Percentiles rank a stretch among this genome's conserved stretches.
Evolutionary conservation across 2,888 invertebrate species (phyloP).

Genomic region (Chaetogeoica ovagalla): DNA sequence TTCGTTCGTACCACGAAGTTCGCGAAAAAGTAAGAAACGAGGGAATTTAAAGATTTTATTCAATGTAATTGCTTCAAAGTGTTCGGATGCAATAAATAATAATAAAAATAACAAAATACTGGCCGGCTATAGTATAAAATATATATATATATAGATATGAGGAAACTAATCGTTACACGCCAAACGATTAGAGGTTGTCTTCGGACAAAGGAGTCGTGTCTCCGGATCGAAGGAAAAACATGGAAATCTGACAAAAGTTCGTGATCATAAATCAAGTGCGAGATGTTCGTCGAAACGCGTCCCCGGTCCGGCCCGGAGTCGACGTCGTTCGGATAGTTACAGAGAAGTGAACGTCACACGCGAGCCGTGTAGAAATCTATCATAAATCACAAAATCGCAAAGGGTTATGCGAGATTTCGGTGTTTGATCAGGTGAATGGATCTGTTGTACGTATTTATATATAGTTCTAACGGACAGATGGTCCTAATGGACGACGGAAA

Average conservation of each 20-base stretch:
- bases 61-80: no score
- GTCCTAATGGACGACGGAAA: background rate
- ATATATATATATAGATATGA: no score
- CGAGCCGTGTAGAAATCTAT: no score
- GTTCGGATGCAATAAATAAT: no score
- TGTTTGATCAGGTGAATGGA: background rate
- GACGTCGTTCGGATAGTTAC: background rate
- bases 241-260: slow-evolving; percentile 16
- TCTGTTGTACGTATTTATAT: background rate
- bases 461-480: background rate
- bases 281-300: slow-evolving; percentile 10
- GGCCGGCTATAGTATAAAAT: no score
- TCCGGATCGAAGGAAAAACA: background rate
- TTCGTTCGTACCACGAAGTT: no score
- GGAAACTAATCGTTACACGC: slow-evolving; percentile 12
- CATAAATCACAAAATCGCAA: background rate
- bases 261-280: slow-evolving; percentile 23
- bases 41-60: no score
- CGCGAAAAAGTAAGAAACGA: no score
- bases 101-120: no score
- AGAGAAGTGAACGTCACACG: slow-evolving; percentile 10
- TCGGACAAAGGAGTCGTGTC: background rate
- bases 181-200: slow-evolving; percentile 8
- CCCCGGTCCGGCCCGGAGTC: background rate
- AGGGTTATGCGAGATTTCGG: slow-evolving; percentile 22